A percentile compares a stretch with the other conserved stretches of the same genome.
These are phyloP conservation scores for Phania funesta DNA, from an alignment of 2,888 invertebrate genomes.

Conservation along the genomic window DNA sequence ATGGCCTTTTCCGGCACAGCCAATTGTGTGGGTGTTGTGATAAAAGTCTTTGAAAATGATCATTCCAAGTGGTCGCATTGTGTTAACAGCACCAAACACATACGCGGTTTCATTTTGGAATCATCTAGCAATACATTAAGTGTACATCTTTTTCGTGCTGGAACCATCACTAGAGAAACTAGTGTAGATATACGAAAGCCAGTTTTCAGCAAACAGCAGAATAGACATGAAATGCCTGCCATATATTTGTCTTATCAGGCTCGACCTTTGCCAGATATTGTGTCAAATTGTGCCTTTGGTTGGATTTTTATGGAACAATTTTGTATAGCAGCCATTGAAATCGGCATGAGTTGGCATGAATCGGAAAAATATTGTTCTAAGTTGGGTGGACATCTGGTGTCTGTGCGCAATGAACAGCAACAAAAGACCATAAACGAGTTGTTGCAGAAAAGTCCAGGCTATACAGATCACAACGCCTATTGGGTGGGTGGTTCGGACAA, in stretches of 20 bases:
- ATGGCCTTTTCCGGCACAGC: conserved; percentile 64
- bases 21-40: conserved; percentile 72
- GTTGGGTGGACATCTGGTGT: conserved; percentile 85
- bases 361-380: conserved; percentile 85
- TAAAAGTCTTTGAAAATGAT: conserved; percentile 73
- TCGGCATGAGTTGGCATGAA: conserved; percentile 83
- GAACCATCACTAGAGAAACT: background rate
- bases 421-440: conserved; percentile 85
- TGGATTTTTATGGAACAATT: conserved; percentile 86
- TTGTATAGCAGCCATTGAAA: conserved; percentile 84
- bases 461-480: conserved; percentile 86
- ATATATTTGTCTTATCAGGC: conserved; percentile 85
- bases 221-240: conserved; percentile 80
- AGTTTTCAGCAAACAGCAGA: background rate
- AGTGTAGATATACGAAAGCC: background rate
- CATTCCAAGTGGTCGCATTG: conserved; percentile 74
- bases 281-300: conserved; percentile 86
- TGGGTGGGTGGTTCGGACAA: conserved; percentile 92
- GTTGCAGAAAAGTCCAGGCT: conserved; percentile 85
- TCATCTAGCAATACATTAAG: conserved; percentile 73
- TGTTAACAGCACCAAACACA: conserved; percentile 69
- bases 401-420: conserved; percentile 84
- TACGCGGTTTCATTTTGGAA: conserved; percentile 72
- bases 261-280: conserved; percentile 83
- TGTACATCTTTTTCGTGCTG: conserved; percentile 71